Conservation (phyloP, 2,797 vertebrate genomes). For the Echeneis naucrates region DNA sequence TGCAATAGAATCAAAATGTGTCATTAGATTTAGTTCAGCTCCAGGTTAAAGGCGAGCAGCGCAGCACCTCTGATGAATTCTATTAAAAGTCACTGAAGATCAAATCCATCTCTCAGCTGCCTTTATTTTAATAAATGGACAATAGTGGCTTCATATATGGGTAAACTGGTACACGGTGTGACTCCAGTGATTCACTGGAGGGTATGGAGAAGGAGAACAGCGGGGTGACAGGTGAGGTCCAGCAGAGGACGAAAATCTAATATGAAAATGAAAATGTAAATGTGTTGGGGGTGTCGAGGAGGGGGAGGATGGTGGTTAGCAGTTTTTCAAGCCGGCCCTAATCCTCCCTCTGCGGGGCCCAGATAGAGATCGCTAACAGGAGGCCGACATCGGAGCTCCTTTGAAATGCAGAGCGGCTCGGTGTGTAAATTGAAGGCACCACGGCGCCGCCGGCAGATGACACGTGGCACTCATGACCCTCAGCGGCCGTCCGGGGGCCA, state of each 20-base stretch:
- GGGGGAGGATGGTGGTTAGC: slow-evolving; percentile 52
- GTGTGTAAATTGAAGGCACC: slow-evolving; percentile 87
- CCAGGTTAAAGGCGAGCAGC: background rate
- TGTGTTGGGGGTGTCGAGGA: slow-evolving; percentile 49
- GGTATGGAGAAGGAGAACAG: slow-evolving; percentile 37
- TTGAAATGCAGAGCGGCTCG: slow-evolving; percentile 89
- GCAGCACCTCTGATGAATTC: background rate
- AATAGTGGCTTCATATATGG: background rate
- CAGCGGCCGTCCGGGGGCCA: slow-evolving; percentile 46
- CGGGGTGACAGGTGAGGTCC: slow-evolving; percentile 37
- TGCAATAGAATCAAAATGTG: background rate
- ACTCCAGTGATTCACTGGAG: slow-evolving; percentile 17
- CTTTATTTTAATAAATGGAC: background rate
- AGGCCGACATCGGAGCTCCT: slow-evolving; percentile 81
- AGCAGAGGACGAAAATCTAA: slow-evolving; percentile 73
- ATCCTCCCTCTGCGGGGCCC: slow-evolving; percentile 84
- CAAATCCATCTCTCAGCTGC: background rate
- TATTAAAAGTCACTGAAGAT: slow-evolving; percentile 7
- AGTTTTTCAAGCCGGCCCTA: slow-evolving; percentile 84
- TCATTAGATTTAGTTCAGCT: background rate
- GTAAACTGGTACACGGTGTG: slow-evolving; percentile 6
- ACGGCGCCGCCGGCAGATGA: slow-evolving; percentile 84
- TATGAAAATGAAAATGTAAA: slow-evolving; percentile 89
- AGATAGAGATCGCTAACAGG: slow-evolving; percentile 88
- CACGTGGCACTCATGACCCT: slow-evolving; percentile 85